These are phyloP conservation scores for Leistus spinibarbis DNA, from an alignment of 2,888 invertebrate species.

Conservation along the genomic window DNA sequence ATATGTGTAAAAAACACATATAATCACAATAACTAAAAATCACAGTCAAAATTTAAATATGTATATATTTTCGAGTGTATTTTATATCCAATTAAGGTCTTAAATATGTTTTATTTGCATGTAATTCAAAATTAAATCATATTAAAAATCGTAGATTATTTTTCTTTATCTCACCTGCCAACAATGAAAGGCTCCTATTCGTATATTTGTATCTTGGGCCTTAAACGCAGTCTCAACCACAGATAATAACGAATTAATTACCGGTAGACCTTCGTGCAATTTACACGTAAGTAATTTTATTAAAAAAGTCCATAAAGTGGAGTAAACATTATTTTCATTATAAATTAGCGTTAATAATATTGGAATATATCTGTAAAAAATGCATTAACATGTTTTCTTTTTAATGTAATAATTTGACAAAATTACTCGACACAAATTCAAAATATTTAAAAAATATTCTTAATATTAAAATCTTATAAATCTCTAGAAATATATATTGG, in stretches of 20 bases:
- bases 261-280: conserved; percentile 10
- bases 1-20: no score
- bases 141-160: no score
- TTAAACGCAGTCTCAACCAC: conserved; percentile 79
- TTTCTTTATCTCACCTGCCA: conserved; percentile 67
- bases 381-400: no score
- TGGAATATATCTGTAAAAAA: background rate
- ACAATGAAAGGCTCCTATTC: conserved; percentile 66
- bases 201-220: conserved; percentile 59
- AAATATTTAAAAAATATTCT: no score
- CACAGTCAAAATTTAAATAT: conserved; percentile 11
- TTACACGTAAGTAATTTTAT: background rate
- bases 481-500: no score
- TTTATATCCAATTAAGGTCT: no score
- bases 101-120: no score
- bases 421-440: no score
- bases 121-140: no score
- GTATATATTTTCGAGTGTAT: background rate
- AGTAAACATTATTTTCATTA: conserved; percentile 1
- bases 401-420: no score
- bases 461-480: no score
- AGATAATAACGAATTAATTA: conserved; percentile 60
- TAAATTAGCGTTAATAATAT: background rate
- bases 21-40: no score
- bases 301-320: conserved; percentile 21